Base-by-base conservation (phyloP, 2,888 invertebrate genomes). In the Punctoribates punctum region DNA sequence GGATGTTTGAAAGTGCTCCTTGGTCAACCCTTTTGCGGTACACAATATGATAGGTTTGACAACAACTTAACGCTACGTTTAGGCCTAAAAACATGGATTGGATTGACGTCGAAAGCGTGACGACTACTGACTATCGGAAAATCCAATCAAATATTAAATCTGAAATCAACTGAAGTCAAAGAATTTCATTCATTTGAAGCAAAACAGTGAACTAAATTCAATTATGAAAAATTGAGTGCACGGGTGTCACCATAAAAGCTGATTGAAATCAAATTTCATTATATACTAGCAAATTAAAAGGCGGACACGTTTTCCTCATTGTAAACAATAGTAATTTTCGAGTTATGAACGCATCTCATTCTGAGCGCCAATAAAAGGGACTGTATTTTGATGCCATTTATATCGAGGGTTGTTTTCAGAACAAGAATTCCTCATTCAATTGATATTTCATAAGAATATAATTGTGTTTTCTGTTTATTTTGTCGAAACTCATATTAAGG, bases 341-440 rank as follows among this genome's bases (percentile, higher is more conserved):
- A 54, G 27, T 62, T 62, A 62, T 62, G 20, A 62, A 62, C 62
- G 62, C 62, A 62, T 62, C 15, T 62, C 62, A 62, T 11, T 27
- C 34, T 62, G 8, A 27, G 20, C 51, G 4, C 20, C 17, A 51
- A 51, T 51, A 51, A 17, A 51, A n/a, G n/a, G n/a, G 4, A 51
- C 51, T 51, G 17, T 51, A 51, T 51, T 34, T 34, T 34, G 34
- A 34, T 34, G 8, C 8, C 34, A 34, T 34, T 34, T 4, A 34
- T 34, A 34, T 6, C 4, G 8, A 34, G 4, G 34, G 8, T 6
- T 6, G 8, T 34, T 6, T 34, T 34, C 34, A 34, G 34, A 34
- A 34, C 34, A 34, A 34, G 8, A 34, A 34, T 34, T 34, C 8
- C 34, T n/a, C 34, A 6, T 34, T 34, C 34, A 34, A 34, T 34